phyloP scores from a whole-genome alignment of 2,888 invertebrate species.

The Baronia brevicornis region DNA sequence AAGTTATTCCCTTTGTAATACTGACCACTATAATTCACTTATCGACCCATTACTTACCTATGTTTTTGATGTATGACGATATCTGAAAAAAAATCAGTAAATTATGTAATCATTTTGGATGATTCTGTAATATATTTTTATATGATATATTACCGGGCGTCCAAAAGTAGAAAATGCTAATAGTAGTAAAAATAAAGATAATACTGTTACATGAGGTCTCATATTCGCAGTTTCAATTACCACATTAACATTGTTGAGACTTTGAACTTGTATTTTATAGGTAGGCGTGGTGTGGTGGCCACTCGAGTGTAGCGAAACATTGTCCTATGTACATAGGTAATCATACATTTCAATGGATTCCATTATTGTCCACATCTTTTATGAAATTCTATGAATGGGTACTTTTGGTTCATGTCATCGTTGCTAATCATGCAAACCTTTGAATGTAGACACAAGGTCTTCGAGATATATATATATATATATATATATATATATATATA shows the following conservation, averaged over 20 bases:
- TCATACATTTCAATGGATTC: conserved; percentile 34
- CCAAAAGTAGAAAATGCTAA: conserved; percentile 31
- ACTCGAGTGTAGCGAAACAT: conserved; percentile 49
- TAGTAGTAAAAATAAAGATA: conserved; percentile 26
- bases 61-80: conserved; percentile 23
- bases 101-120: not conserved
- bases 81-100: conserved; percentile 30
- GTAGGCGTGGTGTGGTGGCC: conserved; percentile 56
- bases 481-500: no score
- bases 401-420: conserved; percentile 11
- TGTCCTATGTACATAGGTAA: conserved; percentile 41
- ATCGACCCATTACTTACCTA: conserved; percentile 24
- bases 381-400: conserved; percentile 10
- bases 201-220: conserved; percentile 30
- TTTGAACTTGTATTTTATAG: conserved; percentile 69
- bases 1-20: not conserved
- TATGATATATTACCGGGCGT: conserved; percentile 40
- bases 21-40: not conserved
- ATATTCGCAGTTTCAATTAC: conserved; percentile 41
- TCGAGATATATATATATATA: no score
- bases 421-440: conserved; percentile 4
- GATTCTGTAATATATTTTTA: conserved; percentile 1
- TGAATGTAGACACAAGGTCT: no score
- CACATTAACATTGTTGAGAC: conserved; percentile 51
- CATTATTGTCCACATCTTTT: conserved; percentile 15